Conservation (phyloP, 1,140 invertebrate genomes). For the Pseudomyrmex cubaensis region DNA sequence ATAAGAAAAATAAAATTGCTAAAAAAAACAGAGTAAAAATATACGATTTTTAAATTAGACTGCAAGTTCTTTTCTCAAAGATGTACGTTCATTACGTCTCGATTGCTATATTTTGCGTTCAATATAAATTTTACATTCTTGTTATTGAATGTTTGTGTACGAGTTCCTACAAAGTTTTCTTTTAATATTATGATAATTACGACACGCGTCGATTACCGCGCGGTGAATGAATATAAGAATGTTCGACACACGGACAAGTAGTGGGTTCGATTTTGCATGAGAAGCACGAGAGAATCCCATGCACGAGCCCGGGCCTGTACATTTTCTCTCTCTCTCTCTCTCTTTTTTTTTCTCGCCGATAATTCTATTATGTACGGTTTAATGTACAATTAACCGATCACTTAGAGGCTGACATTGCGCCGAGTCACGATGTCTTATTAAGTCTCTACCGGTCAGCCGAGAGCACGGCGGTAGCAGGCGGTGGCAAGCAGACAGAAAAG, state of each 20-base stretch:
- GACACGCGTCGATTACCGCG: too few species aligned
- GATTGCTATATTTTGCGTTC: not conserved
- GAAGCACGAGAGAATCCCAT: conserved; percentile 20
- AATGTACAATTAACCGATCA: conserved; percentile 85
- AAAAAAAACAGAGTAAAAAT: not conserved
- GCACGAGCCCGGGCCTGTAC: conserved; percentile 36
- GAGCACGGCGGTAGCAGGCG: conserved; percentile 65
- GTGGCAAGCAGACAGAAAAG: conserved; percentile 30
- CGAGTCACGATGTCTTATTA: conserved; percentile 85
- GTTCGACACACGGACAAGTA: not conserved
- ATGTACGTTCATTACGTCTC: not conserved
- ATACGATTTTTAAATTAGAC: too few species aligned
- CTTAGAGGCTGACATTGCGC: conserved; percentile 83
- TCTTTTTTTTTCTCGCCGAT: conserved; percentile 71
- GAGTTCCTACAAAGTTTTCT: too few species aligned
- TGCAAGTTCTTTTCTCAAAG: not conserved
- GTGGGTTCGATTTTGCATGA: conserved; percentile 3
- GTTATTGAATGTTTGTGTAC: not conserved
- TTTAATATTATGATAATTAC: too few species aligned
- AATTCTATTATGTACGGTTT: conserved; percentile 85
- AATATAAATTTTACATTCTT: not conserved
- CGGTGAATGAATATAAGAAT: not conserved
- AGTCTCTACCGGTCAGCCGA: conserved; percentile 72
- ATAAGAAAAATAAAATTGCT: not conserved
- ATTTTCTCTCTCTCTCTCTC: conserved; percentile 17